Conservation (phyloP, 1,140 invertebrate species). For the Proctacanthus coquilletti region DNA sequence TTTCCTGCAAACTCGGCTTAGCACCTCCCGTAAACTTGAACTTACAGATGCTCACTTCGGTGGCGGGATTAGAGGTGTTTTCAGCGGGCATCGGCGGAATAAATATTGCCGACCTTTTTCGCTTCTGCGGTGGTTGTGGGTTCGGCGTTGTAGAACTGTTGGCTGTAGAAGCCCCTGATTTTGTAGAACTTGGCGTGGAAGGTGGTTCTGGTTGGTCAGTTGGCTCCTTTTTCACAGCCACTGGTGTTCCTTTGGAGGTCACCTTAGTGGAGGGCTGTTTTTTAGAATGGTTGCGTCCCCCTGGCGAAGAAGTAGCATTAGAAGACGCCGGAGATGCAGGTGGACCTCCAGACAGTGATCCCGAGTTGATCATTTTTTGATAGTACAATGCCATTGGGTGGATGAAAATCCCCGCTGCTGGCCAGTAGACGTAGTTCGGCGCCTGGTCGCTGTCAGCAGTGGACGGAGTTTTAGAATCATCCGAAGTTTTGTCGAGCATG, state of each 20-base stretch:
- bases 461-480: slow-evolving; percentile 12
- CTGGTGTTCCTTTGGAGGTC: slow-evolving; percentile 20
- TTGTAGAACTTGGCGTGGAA: slow-evolving; percentile 5
- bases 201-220: slow-evolving; percentile 9
- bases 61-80: slow-evolving; percentile 52
- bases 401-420: slow-evolving; percentile 48
- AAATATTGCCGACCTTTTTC: slow-evolving; percentile 65
- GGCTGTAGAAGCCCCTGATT: slow-evolving; percentile 17
- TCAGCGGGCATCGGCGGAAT: slow-evolving; percentile 61
- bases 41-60: slow-evolving; percentile 78
- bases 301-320: not conserved
- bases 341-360: not conserved
- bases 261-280: too few species aligned
- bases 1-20: slow-evolving; percentile 72
- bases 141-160: slow-evolving; percentile 10
- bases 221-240: slow-evolving; percentile 15
- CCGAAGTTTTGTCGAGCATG: slow-evolving; percentile 9
- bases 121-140: slow-evolving; percentile 39
- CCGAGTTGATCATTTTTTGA: slow-evolving; percentile 43
- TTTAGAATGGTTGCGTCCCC: too few species aligned
- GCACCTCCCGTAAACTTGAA: slow-evolving; percentile 84
- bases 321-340: not conserved
- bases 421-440: slow-evolving; percentile 44
- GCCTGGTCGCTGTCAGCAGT: slow-evolving; percentile 16
- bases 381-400: slow-evolving; percentile 60